Conservation (phyloP, 2,113 vertebrate genomes). For the Caranx melampygus region DNA sequence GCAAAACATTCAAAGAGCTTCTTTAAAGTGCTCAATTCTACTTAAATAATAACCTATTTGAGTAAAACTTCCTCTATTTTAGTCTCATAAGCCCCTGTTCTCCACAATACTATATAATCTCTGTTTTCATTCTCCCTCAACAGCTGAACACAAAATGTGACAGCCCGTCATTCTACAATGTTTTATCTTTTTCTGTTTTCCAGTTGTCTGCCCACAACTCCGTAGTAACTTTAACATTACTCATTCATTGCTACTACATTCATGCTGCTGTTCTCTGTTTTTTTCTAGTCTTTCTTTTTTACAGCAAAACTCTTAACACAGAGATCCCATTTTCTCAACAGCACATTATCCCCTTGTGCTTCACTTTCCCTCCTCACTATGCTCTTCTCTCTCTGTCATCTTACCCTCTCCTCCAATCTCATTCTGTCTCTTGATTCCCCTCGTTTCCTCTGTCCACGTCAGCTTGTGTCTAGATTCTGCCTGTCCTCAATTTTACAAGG, state of each 20-base stretch:
- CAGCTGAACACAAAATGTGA: background rate
- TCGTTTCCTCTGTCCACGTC: constrained; percentile 1
- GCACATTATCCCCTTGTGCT: background rate
- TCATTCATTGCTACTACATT: constrained; percentile 5
- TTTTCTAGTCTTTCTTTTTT: constrained; percentile 18
- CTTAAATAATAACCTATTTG: background rate
- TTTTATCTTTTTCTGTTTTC: background rate
- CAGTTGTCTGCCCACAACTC: background rate
- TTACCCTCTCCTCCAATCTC: background rate
- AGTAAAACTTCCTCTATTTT: background rate
- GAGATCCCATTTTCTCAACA: constrained; percentile 6
- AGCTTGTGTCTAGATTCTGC: constrained; percentile 16
- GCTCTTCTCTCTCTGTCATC: background rate
- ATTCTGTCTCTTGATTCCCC: background rate
- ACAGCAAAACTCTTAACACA: background rate
- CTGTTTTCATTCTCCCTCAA: background rate
- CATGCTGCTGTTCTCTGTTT: constrained; percentile 12
- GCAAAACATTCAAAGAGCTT: no score
- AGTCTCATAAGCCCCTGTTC: background rate
- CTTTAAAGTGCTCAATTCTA: background rate
- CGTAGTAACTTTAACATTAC: background rate
- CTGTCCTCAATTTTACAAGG: constrained; percentile 18
- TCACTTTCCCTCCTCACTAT: background rate
- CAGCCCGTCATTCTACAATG: background rate
- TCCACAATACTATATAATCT: background rate